Evolutionary conservation across 1,140 invertebrate species (phyloP).

Genomic region (Colletes latitarsis): DNA sequence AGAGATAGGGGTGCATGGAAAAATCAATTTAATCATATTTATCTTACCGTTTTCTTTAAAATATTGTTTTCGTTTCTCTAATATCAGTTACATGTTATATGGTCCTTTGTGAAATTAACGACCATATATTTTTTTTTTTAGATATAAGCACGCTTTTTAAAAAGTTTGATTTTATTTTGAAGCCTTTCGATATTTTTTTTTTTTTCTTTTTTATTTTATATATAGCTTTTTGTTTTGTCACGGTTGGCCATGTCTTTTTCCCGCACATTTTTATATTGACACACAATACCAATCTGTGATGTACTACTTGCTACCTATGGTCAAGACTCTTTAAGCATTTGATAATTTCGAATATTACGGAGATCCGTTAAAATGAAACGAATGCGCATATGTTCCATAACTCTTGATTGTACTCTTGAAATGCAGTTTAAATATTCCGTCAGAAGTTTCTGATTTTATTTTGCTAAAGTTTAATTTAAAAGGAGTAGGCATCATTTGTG

Average conservation of each 20-base stretch:
- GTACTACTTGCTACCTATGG: slow-evolving; percentile 38
- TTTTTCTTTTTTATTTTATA: slow-evolving; percentile 47
- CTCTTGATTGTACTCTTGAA: slow-evolving; percentile 37
- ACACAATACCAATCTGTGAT: slow-evolving; percentile 45
- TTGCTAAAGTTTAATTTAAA: slow-evolving; percentile 15
- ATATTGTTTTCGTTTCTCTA: slow-evolving; percentile 6
- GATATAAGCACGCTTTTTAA: slow-evolving; percentile 59
- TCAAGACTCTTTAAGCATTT: slow-evolving; percentile 34
- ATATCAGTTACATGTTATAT: slow-evolving; percentile 9
- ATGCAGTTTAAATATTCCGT: neutral
- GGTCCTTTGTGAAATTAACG: neutral
- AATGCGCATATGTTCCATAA: slow-evolving; percentile 61
- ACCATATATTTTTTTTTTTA: slow-evolving; percentile 38
- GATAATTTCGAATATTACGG: slow-evolving; percentile 27
- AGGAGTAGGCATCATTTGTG: neutral
- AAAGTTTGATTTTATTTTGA: slow-evolving; percentile 48
- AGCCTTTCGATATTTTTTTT: slow-evolving; percentile 38
- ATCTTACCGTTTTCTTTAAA: neutral
- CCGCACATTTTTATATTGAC: slow-evolving; percentile 67
- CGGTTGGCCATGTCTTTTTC: slow-evolving; percentile 65
- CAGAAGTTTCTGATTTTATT: slow-evolving; percentile 4
- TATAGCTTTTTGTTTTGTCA: slow-evolving; percentile 75
- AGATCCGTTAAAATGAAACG: slow-evolving; percentile 38
- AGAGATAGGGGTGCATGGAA: slow-evolving; percentile 20
- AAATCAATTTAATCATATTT: neutral